Conservation (phyloP, 2,888 invertebrate genomes). For the Coenonympha arcania region DNA sequence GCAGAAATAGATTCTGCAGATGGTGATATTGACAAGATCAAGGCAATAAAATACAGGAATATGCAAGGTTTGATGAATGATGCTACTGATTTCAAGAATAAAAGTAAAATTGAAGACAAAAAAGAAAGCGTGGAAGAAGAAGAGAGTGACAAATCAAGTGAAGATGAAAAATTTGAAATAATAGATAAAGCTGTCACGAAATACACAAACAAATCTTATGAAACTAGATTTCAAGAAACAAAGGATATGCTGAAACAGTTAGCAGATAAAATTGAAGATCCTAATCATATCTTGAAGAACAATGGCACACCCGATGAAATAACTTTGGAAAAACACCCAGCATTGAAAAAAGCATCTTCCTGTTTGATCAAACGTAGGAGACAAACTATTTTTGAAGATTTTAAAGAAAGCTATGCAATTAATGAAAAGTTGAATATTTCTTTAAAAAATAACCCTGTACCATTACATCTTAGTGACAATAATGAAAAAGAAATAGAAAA, state of each 20-base stretch:
- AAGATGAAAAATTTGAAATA: constrained; percentile 50
- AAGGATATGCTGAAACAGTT: constrained; percentile 56
- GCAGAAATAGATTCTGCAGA: constrained; percentile 47
- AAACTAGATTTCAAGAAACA: constrained; percentile 60
- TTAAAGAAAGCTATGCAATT: constrained; percentile 53
- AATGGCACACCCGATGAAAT: constrained; percentile 19
- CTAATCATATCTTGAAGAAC: constrained; percentile 27
- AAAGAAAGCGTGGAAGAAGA: constrained; percentile 19
- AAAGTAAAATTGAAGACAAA: constrained; percentile 12
- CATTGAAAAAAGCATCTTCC: constrained; percentile 52
- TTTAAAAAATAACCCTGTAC: constrained; percentile 46
- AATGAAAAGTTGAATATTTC: constrained; percentile 57
- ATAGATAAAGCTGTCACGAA: constrained; percentile 60
- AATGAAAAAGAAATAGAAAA: constrained; percentile 26
- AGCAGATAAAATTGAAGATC: constrained; percentile 53
- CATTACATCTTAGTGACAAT: constrained; percentile 38
- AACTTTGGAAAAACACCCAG: constrained; percentile 36
- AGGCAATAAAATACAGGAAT: constrained; percentile 53
- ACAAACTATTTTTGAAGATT: constrained; percentile 46
- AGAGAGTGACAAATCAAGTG: constrained; percentile 31
- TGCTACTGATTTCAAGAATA: constrained; percentile 32
- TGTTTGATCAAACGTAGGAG: constrained; percentile 43
- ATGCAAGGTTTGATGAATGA: constrained; percentile 53
- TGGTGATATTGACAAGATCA: constrained; percentile 43
- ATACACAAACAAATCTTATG: constrained; percentile 60